These are phyloP conservation scores for Piscicola geometra DNA, from an alignment of 2,888 invertebrate genomes.

Conservation along the genomic window DNA sequence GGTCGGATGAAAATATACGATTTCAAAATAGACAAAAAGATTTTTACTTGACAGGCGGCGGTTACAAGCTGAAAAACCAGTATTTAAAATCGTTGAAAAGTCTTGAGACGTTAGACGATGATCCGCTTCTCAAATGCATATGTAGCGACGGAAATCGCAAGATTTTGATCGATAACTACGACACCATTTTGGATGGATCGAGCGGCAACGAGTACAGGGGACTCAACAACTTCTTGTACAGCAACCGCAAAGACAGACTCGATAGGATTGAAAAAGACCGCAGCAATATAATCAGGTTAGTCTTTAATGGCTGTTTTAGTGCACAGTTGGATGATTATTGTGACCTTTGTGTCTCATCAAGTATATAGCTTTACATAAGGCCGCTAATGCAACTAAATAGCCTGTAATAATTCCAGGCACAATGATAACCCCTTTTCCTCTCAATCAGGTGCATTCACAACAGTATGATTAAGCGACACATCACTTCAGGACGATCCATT, in stretches of 20 bases:
- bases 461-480: not conserved
- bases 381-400: not conserved
- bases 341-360: not conserved
- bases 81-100: not conserved
- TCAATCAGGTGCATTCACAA: slow-evolving; percentile 12
- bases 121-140: not conserved
- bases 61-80: not conserved
- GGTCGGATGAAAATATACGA: slow-evolving; percentile 3
- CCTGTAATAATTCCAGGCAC: no score
- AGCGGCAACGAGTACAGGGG: no score
- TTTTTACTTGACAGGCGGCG: not conserved
- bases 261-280: not conserved
- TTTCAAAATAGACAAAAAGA: slow-evolving; percentile 14
- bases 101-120: not conserved
- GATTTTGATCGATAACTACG: not conserved
- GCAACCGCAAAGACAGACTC: not conserved
- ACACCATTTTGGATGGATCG: not conserved
- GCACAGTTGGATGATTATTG: not conserved
- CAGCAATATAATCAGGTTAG: not conserved
- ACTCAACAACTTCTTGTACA: not conserved
- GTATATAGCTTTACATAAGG: not conserved
- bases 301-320: not conserved
- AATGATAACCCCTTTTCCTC: no score
- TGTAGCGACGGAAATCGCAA: not conserved
- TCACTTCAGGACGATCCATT: not conserved